Evolutionary conservation across 1,140 invertebrate genomes (phyloP).

Genomic region (Phymorhynchus buccinoides): DNA sequence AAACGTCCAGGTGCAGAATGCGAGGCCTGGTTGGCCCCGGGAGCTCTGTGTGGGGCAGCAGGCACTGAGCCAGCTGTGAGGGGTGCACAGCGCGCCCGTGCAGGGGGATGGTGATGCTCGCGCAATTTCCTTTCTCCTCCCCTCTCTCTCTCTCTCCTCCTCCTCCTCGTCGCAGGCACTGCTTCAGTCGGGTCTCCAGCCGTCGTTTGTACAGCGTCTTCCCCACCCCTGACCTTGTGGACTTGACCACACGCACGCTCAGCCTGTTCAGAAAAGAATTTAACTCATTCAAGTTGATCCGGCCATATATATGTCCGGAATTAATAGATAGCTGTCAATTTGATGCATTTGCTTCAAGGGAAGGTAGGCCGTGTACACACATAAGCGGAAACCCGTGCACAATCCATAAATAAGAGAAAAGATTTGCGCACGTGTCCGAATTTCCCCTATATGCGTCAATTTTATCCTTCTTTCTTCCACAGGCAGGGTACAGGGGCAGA

Average conservation of each 20-base stretch:
- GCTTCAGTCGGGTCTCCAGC: conserved; percentile 43
- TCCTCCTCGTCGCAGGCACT: not conserved
- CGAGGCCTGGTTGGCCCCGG: conserved; percentile 47
- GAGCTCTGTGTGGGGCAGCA: conserved; percentile 49
- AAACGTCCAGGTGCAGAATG: conserved; percentile 66
- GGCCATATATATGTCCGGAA: too few relatives aligned
- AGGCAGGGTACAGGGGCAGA: too few relatives aligned
- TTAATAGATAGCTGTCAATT: too few relatives aligned
- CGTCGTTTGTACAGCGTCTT: conserved; percentile 64
- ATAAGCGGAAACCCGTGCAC: too few relatives aligned
- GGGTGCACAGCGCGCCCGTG: conserved; percentile 53
- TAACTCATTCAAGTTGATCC: too few relatives aligned
- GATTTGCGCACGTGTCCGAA: too few relatives aligned
- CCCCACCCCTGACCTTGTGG: conserved; percentile 63
- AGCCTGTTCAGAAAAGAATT: conserved; percentile 49
- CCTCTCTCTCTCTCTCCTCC: not conserved
- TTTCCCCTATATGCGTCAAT: too few relatives aligned
- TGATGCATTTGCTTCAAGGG: too few relatives aligned
- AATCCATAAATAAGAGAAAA: too few relatives aligned
- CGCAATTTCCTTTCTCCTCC: too few relatives aligned
- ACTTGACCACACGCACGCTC: conserved; percentile 62
- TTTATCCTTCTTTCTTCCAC: too few relatives aligned
- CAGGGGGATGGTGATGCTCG: conserved; percentile 50
- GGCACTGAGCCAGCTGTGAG: conserved; percentile 41
- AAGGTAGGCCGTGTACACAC: too few relatives aligned